phyloP scores from a whole-genome alignment of 2,888 invertebrate species.

The Chydorus sphaericus region DNA sequence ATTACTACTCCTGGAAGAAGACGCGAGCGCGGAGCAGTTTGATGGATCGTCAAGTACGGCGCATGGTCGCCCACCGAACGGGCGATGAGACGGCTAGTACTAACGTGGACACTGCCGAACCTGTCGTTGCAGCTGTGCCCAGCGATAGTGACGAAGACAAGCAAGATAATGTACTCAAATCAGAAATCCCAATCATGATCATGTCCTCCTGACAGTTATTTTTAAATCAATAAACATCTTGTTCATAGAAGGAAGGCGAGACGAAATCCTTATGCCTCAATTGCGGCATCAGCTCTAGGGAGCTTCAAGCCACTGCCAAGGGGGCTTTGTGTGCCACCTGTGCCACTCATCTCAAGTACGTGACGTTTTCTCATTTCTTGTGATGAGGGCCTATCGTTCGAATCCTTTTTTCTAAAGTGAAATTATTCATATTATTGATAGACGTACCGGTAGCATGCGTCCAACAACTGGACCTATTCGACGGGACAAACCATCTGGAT shows the following conservation, averaged over 20 bases:
- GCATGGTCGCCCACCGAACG: slow-evolving; percentile 43
- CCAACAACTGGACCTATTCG: slow-evolving; percentile 49
- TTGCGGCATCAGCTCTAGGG: slow-evolving; percentile 61
- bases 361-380: not conserved
- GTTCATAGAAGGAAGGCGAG: slow-evolving; percentile 9
- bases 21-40: slow-evolving; percentile 78
- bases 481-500: slow-evolving; percentile 18
- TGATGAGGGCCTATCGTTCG: not conserved
- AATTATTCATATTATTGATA: slow-evolving; percentile 24
- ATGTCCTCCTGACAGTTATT: not conserved
- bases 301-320: slow-evolving; percentile 56
- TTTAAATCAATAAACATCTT: not conserved
- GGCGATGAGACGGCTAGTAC: not conserved
- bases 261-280: slow-evolving; percentile 35
- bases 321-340: slow-evolving; percentile 69
- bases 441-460: slow-evolving; percentile 64
- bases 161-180: slow-evolving; percentile 40
- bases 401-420: not conserved
- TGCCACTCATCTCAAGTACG: slow-evolving; percentile 72
- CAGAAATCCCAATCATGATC: too few species aligned
- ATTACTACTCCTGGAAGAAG: slow-evolving; percentile 98
- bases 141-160: slow-evolving; percentile 55
- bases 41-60: slow-evolving; percentile 72
- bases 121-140: not conserved
- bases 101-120: not conserved